Base-by-base conservation (phyloP, 2,888 invertebrate genomes). In the Clivina fossor region DNA sequence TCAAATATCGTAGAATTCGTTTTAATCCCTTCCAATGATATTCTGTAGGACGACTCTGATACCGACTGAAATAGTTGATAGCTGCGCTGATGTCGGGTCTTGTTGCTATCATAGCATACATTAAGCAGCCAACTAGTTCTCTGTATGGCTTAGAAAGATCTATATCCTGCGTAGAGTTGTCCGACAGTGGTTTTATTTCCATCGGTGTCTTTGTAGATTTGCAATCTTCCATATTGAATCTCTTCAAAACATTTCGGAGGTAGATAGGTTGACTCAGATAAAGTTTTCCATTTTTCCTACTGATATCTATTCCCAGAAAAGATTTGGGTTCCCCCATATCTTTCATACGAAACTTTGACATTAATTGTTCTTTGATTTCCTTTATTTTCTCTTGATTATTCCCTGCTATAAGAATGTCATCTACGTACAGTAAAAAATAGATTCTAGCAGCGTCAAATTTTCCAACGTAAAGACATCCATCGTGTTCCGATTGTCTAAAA, bases 281-380 rank as follows among this genome's bases (percentile, higher is more conserved):
- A 3, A 65, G 4, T 37, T 47, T 53, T 7, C 57, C 30, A 8
- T 59, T n/a, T 3, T 16, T 55, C 30, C 57, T 37, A 9, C 32
- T 22, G 24, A 64, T 59, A 4, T 59, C 58, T 2, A 64, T 63
- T 37, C 63, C 63, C 0, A 64, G 57, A 43, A 63, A 64, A 1
- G 37, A 53, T 11, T 56, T 50, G 4, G 53, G 54, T 26, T 59
- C 53, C 2, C 63, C 62, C 16, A 63, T 13, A 33, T 62, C 61
- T 44, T 59, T 62, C 56, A 65, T 62, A 9, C 37, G 22, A 38
- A 63, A 65, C 43, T 58, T 58, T 59, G 16, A 62, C 32, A 4
- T 47, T n/a, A 2, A 56, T 16, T 5, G 63, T 44, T 50, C 56
- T 46, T 3, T 5, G 22, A 15, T n/a, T n/a, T n/a, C n/a, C n/a